Evolutionary conservation across 2,113 vertebrate species (phyloP), one percentile per base, ranked within the genome.

Genomic region (Rhinolophus ferrumequinum): DNA sequence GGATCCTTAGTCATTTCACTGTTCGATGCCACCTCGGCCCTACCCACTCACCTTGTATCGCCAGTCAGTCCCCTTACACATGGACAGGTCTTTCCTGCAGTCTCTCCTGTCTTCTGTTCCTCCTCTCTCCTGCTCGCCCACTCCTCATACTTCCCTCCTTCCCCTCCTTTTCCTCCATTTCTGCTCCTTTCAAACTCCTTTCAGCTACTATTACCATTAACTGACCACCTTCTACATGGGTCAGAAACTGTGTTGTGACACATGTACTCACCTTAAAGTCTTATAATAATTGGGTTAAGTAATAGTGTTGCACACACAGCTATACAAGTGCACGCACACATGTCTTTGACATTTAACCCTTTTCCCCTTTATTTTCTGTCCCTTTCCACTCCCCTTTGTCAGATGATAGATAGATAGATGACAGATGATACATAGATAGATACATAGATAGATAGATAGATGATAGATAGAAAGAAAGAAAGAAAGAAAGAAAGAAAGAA

Each of bases 81-180:
- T 1, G 7, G 2, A 50, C 1, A n/a, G 24, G n/a, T 22, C 41
- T 35, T 56, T 56, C 47, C 26, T n/a, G 4, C 2, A 6, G 0
- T 21, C 54, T n/a, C 77, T 72, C 44, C 69, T 15, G 58, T 33
- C 62, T 41, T 30, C 54, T 56, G 15, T 8, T 7, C 33, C 35
- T 47, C 44, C 60, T 16, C 9, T 35, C 22, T 33, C 60, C 38
- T 12, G 79, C 38, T 79, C 35, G 64, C 33, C 80, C 16, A 4
- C 9, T 54, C 10, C 28, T 81, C 56, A 41, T 3, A 21, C 19
- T 30, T 47, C 24, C 41, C 15, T 21, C 41, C 28, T 16, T 12
- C n/a, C 9, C 12, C 1, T n/a, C 38, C n/a, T 8, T 26, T n/a
- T 12, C 10, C 19, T 44, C 33, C 16, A 1, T 10, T 47, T 44